Evolutionary conservation across 2,888 invertebrate genomes (phyloP), one percentile per base, ranked within the genome.

Genomic region (Micoletzkya japonica): DNA sequence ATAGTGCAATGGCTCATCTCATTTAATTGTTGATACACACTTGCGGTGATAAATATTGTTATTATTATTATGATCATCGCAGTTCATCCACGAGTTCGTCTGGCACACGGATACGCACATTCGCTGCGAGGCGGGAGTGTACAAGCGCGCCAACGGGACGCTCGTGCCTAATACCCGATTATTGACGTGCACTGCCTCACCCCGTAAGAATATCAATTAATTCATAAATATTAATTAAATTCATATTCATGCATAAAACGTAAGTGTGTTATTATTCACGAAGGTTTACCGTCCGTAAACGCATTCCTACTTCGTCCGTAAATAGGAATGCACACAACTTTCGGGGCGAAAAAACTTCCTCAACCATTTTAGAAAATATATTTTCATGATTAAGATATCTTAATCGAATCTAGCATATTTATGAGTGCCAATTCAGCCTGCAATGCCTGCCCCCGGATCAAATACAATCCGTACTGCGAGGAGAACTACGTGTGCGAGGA

Each of bases 401-500:
- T 14, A 20, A 14, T 44, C 44, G 44, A 44, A 44, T 44, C 2
- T 37, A n/a, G n/a, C n/a, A n/a, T n/a, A n/a, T n/a, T n/a, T n/a
- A n/a, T n/a, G n/a, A n/a, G n/a, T n/a, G n/a, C n/a, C n/a, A n/a
- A n/a, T 60, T n/a, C 39, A 60, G 60, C 60, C 2, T 60, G 60
- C 28, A 60, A 60, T 28, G 26, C 28, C 26, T 60, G 60, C 28
- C 37, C 37, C 0, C 1, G 26, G 1, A 37, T 60, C 60, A 24
- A 32, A 20, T 60, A 39, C 60, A 60, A 39, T n/a, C 28, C 37
- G 28, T 60, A 60, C 26, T 60, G 60, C 44, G 60, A 60, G 60
- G 60, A 44, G 28, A n/a, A 39, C 30, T 60, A 60, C 60, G 44
- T 39, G 28, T 60, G 60, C 39, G 60, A 60, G 44, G 44, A 60